phyloP scores from a whole-genome alignment of 2,888 invertebrate genomes.

The Liodrosophila aerea region DNA sequence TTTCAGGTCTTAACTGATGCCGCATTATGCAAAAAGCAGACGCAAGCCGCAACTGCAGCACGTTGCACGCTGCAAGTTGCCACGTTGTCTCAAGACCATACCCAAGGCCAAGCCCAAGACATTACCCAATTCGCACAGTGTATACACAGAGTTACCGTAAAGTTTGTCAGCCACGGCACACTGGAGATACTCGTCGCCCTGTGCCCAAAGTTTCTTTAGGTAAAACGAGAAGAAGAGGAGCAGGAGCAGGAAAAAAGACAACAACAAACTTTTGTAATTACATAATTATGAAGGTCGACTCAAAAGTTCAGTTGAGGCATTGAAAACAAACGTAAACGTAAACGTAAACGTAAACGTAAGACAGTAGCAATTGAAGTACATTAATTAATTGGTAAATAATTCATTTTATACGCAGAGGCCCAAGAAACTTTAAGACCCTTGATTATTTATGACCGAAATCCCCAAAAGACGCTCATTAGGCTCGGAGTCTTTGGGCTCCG shows the following conservation, averaged over 20 bases:
- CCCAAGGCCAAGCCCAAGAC: no score
- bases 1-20: slow-evolving; percentile 55
- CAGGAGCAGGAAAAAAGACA: neutral
- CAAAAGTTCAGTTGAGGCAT: slow-evolving; percentile 23
- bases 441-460: slow-evolving; percentile 23
- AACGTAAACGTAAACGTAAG: no score
- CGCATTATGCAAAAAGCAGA: slow-evolving; percentile 61
- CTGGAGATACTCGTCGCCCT: slow-evolving; percentile 48
- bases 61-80: neutral
- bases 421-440: slow-evolving; percentile 1
- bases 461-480: slow-evolving; percentile 29
- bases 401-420: slow-evolving; percentile 33
- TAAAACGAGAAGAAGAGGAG: neutral
- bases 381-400: slow-evolving; percentile 75
- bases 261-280: slow-evolving; percentile 66
- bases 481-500: neutral
- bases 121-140: no score
- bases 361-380: slow-evolving; percentile 68
- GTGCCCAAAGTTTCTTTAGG: slow-evolving; percentile 38
- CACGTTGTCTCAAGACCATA: no score
- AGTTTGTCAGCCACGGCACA: slow-evolving; percentile 18
- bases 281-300: slow-evolving; percentile 74
- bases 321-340: slow-evolving; percentile 53
- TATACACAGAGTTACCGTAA: no score
- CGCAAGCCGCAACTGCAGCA: slow-evolving; percentile 1